phyloP scores from a whole-genome alignment of 2,113 vertebrate genomes.

The Chloropsis cyanopogon region DNA sequence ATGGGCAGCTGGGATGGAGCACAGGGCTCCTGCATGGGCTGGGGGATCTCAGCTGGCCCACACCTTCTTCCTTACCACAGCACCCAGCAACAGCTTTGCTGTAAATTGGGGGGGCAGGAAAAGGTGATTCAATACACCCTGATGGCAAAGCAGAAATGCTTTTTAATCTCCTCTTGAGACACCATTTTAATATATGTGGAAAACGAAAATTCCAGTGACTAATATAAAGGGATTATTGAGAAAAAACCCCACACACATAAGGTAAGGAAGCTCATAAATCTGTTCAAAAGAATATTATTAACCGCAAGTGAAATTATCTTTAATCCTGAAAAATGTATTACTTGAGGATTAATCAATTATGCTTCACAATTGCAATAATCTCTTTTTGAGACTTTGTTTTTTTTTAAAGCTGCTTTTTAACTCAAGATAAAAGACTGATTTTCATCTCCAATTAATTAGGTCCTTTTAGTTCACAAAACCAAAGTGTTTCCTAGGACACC shows the following conservation, averaged over 20 bases:
- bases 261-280: neutral
- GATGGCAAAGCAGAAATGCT: neutral
- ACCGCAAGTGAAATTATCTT: neutral
- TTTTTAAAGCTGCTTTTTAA: neutral
- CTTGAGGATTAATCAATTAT: neutral
- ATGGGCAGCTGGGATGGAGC: neutral
- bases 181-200: neutral
- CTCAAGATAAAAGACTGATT: neutral
- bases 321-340: neutral
- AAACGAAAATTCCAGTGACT: neutral
- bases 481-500: neutral
- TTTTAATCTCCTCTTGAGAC: neutral
- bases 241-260: neutral
- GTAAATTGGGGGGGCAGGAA: accelerated
- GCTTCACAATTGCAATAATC: neutral
- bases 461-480: neutral
- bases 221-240: neutral
- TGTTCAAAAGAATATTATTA: neutral
- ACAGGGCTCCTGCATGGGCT: accelerated
- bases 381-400: neutral
- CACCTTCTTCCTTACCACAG: neutral
- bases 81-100: accelerated
- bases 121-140: accelerated
- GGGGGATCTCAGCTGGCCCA: neutral
- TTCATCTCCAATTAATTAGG: neutral